Evolutionary conservation across 53 echinoderm and acorn worm species (phyloP), one percentile per base, ranked within the genome.

Genomic region (Mesocentrotus franciscanus): DNA sequence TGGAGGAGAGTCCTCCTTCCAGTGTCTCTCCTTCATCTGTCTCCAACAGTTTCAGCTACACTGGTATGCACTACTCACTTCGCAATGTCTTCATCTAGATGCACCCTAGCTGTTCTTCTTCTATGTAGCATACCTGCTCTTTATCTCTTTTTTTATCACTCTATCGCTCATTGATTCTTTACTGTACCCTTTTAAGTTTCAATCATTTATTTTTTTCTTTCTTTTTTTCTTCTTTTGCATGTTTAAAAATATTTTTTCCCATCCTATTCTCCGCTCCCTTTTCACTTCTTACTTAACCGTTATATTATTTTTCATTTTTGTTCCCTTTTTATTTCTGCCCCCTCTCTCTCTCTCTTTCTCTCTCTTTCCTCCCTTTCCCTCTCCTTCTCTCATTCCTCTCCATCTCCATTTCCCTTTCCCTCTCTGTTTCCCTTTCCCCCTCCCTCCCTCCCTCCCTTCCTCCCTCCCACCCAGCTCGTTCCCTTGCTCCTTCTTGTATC

Each of bases 1-100:
- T 94, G 87, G 95, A 94, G 95, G 95, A 94, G 87, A 94, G 95
- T 35, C 95, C 95, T 66, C 95, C 95, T 27, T 94, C 95, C 70
- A 94, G 95, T 68, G 95, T 85, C 27, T 94, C 95, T 68, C 95
- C 95, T 62, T 94, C 95, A 26, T 61, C 62, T 85, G 87, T 87
- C 49, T 94, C 95, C 95, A 94, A 85, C 85, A 94, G 85, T 85
- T 94, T 94, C 94, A 87, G 6, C 87, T 94, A 85, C 56, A 55
- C 95, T 70, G 95, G 95, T 94, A 94, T 94, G 95, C 91, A 91
- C 91, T 14, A 59, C 29, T 90, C 42, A 62, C 93, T 92, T 56
- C 55, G 16, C 36, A 91, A 59, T 87, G 64, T 35, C 91, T 36
- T 30, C 66, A 20, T 33, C 61, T 33, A 26, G 8, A 42, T 14